A percentile compares a stretch with the other conserved stretches of the same genome.
phyloP scores from a whole-genome alignment of 2,113 vertebrate species.

The Sturnira hondurensis region DNA sequence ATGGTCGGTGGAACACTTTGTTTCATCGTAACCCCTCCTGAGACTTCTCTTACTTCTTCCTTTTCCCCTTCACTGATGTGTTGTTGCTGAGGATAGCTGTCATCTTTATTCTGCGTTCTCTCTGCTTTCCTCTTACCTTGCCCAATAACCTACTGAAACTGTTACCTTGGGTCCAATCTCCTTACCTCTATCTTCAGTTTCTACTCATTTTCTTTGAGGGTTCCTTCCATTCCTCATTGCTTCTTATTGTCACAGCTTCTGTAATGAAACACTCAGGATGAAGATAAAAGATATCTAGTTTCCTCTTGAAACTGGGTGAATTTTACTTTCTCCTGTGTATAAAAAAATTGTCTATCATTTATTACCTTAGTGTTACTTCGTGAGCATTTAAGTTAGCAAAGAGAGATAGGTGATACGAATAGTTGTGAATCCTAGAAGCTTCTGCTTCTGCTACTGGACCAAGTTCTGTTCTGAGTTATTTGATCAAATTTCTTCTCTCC shows the following conservation, averaged over 20 bases:
- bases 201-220: background rate
- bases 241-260: background rate
- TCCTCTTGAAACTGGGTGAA: background rate
- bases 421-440: background rate
- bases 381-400: background rate
- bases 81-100: background rate
- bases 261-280: background rate
- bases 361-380: background rate
- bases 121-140: background rate
- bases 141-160: background rate
- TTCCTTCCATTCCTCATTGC: background rate
- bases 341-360: background rate
- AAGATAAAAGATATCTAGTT: background rate
- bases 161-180: background rate
- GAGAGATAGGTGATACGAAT: background rate
- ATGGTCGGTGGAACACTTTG: background rate
- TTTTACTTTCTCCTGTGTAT: background rate
- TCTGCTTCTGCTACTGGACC: background rate
- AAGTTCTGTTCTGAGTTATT: background rate
- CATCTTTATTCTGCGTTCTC: background rate
- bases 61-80: background rate
- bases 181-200: background rate
- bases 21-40: background rate
- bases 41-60: background rate
- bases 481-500: conserved; percentile 22